Conservation (phyloP, 2,113 vertebrate species). For the Antigone vipio region DNA sequence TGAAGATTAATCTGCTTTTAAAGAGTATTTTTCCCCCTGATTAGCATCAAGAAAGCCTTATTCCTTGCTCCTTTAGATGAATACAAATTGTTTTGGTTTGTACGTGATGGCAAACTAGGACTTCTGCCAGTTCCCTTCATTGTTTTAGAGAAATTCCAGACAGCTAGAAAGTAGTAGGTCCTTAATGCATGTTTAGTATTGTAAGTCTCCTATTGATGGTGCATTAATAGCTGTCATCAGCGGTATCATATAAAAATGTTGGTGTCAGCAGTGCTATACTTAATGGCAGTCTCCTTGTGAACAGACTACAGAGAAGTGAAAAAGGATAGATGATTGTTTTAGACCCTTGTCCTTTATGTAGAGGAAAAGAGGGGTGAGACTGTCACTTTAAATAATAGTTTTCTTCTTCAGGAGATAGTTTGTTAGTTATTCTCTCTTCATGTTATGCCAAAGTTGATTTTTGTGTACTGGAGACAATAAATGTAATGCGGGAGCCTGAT, state of each 20-base stretch:
- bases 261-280: constrained; percentile 33
- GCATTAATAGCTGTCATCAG: constrained; percentile 56
- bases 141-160: constrained; percentile 48
- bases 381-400: constrained; percentile 59
- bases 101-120: constrained; percentile 14
- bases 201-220: constrained; percentile 41
- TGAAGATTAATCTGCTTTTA: constrained; percentile 23
- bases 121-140: constrained; percentile 28
- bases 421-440: constrained; percentile 36
- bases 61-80: neutral
- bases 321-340: constrained; percentile 25
- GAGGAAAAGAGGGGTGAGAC: constrained; percentile 43
- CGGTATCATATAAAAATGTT: constrained; percentile 1
- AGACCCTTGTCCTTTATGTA: constrained; percentile 49
- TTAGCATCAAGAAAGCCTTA: neutral
- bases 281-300: constrained; percentile 40
- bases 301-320: constrained; percentile 22
- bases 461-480: constrained; percentile 47
- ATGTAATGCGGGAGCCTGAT: constrained; percentile 17
- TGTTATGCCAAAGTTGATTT: constrained; percentile 59
- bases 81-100: constrained; percentile 22
- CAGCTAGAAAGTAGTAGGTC: constrained; percentile 3
- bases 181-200: constrained; percentile 51
- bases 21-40: neutral
- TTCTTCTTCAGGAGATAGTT: constrained; percentile 34